Evolutionary conservation across 2,113 vertebrate genomes (phyloP).

Genomic region (Echinops telfairi): DNA sequence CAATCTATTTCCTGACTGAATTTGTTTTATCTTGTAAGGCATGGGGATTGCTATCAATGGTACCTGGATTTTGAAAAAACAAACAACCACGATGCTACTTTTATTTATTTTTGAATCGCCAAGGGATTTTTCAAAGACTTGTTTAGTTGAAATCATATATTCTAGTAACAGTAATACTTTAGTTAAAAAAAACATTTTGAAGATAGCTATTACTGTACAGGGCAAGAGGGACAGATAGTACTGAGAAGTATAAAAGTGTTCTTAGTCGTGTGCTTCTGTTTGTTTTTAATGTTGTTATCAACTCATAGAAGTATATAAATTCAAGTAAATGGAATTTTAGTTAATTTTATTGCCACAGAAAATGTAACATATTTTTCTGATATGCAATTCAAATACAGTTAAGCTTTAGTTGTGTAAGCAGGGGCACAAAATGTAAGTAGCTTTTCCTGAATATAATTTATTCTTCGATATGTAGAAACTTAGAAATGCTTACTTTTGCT

Average conservation of each 20-base stretch:
- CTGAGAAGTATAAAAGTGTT: not conserved
- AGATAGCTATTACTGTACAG: not conserved
- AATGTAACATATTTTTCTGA: conserved; percentile 47
- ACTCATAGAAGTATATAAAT: not conserved
- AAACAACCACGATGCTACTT: not conserved
- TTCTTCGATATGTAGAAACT: conserved; percentile 54
- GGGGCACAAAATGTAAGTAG: conserved; percentile 48
- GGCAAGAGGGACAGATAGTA: not conserved
- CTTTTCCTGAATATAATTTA: conserved; percentile 19
- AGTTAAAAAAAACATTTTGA: conserved; percentile 7
- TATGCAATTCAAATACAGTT: conserved; percentile 25
- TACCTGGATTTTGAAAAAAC: not conserved
- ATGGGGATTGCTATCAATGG: not conserved
- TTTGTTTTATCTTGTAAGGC: conserved; percentile 42
- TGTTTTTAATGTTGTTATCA: not conserved
- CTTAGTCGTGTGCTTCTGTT: not conserved
- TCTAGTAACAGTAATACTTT: not conserved
- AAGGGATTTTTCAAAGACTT: conserved; percentile 45
- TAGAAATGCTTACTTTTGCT: conserved; percentile 4
- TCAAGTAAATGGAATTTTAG: not conserved
- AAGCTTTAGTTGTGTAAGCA: conserved; percentile 56
- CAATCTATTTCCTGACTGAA: not conserved
- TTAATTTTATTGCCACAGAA: conserved; percentile 20
- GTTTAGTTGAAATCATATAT: conserved; percentile 2
- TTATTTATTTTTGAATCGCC: conserved; percentile 27